Base-by-base conservation (phyloP, 2,113 vertebrate genomes). In the Crotalus viridis region DNA sequence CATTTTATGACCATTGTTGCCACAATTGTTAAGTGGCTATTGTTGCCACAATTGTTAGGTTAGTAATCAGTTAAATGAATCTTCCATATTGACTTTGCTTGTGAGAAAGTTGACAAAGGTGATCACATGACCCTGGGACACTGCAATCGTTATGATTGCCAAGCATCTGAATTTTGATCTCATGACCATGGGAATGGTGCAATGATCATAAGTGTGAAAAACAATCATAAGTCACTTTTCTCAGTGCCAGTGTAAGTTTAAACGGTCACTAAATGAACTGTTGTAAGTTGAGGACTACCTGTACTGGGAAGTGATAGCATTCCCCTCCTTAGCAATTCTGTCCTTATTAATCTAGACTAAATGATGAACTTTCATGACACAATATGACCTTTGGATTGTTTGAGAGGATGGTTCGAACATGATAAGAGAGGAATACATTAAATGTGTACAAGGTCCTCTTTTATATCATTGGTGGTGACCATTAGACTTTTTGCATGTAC, bases 401-500 rank as follows among this genome's bases (percentile, higher is more conserved):
- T 90, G 93, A 91, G 94, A 91, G 19, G 57, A 61, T 91, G 94
- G 55, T 17, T 54, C 55, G 57, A 90, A 92, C 95, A 61, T 51
- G 52, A 5, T 92, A 94, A 90, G 90, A 95, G 93, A 95, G 61
- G 56, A 56, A 10, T 0, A 4, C 88, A 61, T 43, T 94, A 94
- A 96, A 88, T 96, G 95, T 95, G 95, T 94, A 94, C 89, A 94
- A 92, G 89, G 0, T 88, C 90, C 93, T 94, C 55, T 51, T 89
- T 95, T 93, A 88, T 94, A 93, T 93, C 95, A 91, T 39, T 39
- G 39, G 39, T 39, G 39, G 39, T 95, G 95, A 94, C 90, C 89
- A 90, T 56, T 90, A 89, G 91, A 90, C 4, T 12, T 81, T 89
- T 0, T 0, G 17, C 91, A 91, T 87, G 91, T 95, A 2, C 89